A percentile compares a stretch with the other conserved stretches of the same genome.
Evolutionary conservation across 35 echinoderm and acorn worm species (phyloP).

Genomic region (Ophiothrix spiculata): DNA sequence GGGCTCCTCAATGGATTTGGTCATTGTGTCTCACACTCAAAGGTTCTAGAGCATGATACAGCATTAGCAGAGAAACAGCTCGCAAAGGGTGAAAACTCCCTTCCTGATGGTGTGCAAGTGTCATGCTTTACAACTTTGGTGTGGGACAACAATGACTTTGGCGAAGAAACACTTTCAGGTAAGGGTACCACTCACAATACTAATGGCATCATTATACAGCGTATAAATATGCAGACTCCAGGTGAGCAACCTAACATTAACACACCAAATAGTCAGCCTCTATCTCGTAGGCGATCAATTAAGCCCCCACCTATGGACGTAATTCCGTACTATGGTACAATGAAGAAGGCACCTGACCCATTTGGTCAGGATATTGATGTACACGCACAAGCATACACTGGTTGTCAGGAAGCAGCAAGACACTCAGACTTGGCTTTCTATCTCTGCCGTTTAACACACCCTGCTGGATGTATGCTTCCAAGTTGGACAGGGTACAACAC

Average conservation of each 20-base stretch:
- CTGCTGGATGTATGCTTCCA: not conserved
- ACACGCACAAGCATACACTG: not conserved
- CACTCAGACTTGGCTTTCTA: not conserved
- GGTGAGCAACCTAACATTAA: not conserved
- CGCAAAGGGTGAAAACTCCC: conserved; percentile 19
- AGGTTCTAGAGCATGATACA: conserved; percentile 70
- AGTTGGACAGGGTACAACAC: conserved; percentile 31
- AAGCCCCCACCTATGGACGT: conserved; percentile 26
- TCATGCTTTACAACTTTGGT: conserved; percentile 29
- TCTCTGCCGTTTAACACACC: not conserved
- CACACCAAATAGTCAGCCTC: not conserved
- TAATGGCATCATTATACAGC: conserved; percentile 73
- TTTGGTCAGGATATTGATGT: not conserved
- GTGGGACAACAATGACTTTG: conserved; percentile 90
- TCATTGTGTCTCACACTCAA: conserved; percentile 61
- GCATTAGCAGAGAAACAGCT: conserved; percentile 51
- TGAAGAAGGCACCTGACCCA: conserved; percentile 35
- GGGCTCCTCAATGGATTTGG: conserved; percentile 67
- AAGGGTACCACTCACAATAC: conserved; percentile 87
- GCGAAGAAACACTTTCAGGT: conserved; percentile 63
- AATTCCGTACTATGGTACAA: conserved; percentile 7
- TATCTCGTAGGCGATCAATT: conserved; percentile 23
- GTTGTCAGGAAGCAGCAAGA: not conserved
- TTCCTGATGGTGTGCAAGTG: conserved; percentile 37
- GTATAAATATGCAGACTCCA: not conserved